phyloP scores from a whole-genome alignment of 2,797 vertebrate species.

The Sphaeramia orbicularis region DNA sequence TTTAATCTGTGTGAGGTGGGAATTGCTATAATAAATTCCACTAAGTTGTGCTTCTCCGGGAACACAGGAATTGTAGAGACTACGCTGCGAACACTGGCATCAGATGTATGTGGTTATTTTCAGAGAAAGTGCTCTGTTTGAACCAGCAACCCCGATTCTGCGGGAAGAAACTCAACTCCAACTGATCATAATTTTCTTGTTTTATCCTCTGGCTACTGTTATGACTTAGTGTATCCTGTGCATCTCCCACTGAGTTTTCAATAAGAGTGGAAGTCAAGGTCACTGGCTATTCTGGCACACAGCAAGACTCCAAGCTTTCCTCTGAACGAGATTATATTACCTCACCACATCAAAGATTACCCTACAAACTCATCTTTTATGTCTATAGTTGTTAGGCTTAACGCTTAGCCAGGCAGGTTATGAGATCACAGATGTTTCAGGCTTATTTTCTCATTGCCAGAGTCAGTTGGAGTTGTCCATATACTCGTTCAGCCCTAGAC shows the following conservation, averaged over 20 bases:
- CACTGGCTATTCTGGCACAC: conserved; percentile 44
- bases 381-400: conserved; percentile 12
- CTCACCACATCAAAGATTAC: conserved; percentile 35
- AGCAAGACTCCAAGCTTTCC: conserved; percentile 24
- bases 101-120: conserved; percentile 20
- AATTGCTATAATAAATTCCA: conserved; percentile 46
- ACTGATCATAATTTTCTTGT: conserved; percentile 18
- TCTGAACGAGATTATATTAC: conserved; percentile 20
- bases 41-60: conserved; percentile 31
- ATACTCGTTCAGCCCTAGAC: conserved; percentile 2
- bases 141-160: conserved; percentile 8
- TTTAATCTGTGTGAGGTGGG: conserved; percentile 35
- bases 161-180: conserved; percentile 10
- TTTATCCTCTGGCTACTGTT: conserved; percentile 2
- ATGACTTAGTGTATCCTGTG: conserved; percentile 30
- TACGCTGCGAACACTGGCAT: not conserved
- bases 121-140: conserved; percentile 20
- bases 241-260: conserved; percentile 41
- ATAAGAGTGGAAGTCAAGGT: conserved; percentile 67
- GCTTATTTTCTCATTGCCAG: conserved; percentile 11
- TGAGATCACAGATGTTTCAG: conserved; percentile 27
- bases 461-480: conserved; percentile 10
- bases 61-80: conserved; percentile 17
- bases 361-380: conserved; percentile 30
- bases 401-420: not conserved